Evolutionary conservation across 2,888 invertebrate genomes (phyloP), one percentile per base, ranked within the genome.

Genomic region (Tetragonula carbonaria): DNA sequence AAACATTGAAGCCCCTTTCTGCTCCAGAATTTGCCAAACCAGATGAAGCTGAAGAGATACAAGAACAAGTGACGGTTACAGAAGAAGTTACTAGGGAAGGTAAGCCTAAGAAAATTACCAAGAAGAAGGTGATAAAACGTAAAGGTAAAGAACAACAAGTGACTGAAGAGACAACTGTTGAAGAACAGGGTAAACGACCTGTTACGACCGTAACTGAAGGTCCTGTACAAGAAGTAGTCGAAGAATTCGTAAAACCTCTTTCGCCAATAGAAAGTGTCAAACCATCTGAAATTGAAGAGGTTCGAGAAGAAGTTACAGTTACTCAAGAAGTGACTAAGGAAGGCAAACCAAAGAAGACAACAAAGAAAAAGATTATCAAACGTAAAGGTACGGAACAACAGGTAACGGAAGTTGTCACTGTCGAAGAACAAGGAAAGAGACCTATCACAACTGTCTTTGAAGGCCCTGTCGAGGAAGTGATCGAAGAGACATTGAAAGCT

Each of bases 11-110:
- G 23, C 16, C 75, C 3, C 11, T 84, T 53, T 86, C 93, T 74
- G 89, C 95, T 4, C 92, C 95, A n/a, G 95, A 95, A 91, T 94
- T 95, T 78, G 90, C 94, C 2, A 95, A 73, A 81, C 90, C 95
- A 83, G 91, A 93, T n/a, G 90, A 94, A 16, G 59, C 68, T 0
- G 87, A 92, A 84, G 90, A 91, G 66, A 79, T 91, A 0, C 72
- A 70, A 0, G 82, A 78, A 18, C 84, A 84, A 3, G 67, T 84
- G 0, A 81, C 81, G 0, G 71, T 84, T 0, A 84, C 82, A 0
- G 28, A 84, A 38, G 84, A 78, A 33, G 77, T 67, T 57, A 77
- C 74, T 84, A 86, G 59, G 88, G 78, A 79, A 90, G 78, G 86
- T 86, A 89, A 74, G 8, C 74, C 82, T 0, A 84, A 72, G 62